Percentiles rank a stretch among this genome's conserved stretches.
Evolutionary conservation across 2,888 invertebrate genomes (phyloP).

Genomic region (Leucozona laternaria): DNA sequence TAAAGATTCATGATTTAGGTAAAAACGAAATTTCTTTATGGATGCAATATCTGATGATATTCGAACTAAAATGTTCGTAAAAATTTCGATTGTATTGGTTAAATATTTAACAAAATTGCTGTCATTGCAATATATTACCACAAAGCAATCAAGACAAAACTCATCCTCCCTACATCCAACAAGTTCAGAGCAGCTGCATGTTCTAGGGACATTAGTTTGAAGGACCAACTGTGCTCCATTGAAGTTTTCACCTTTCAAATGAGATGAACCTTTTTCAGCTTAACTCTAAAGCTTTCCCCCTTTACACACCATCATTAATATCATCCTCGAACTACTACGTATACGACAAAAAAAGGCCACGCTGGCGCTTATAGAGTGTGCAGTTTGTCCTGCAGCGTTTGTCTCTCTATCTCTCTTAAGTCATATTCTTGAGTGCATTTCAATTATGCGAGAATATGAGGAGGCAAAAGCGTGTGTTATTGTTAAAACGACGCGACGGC

Average conservation of each 20-base stretch:
- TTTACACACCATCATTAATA: no score
- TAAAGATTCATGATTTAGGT: no score
- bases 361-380: constrained; percentile 21
- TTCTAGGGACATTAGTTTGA: constrained; percentile 37
- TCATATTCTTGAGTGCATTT: constrained; percentile 57
- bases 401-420: not conserved
- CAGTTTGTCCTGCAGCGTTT: constrained; percentile 41
- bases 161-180: not conserved
- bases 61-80: not conserved
- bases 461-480: constrained; percentile 23
- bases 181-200: constrained; percentile 6
- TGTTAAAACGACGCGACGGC: not conserved
- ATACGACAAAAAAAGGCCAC: not conserved
- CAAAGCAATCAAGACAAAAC: not conserved
- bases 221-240: constrained; percentile 51
- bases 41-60: no score
- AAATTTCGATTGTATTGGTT: not conserved
- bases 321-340: not conserved
- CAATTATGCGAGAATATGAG: constrained; percentile 62
- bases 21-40: no score
- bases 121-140: not conserved
- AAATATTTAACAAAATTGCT: not conserved
- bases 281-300: not conserved
- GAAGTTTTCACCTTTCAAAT: constrained; percentile 47
- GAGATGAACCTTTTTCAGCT: constrained; percentile 32